Conservation (phyloP, 2,113 vertebrate genomes). For the Lampris megalopsis region DNA sequence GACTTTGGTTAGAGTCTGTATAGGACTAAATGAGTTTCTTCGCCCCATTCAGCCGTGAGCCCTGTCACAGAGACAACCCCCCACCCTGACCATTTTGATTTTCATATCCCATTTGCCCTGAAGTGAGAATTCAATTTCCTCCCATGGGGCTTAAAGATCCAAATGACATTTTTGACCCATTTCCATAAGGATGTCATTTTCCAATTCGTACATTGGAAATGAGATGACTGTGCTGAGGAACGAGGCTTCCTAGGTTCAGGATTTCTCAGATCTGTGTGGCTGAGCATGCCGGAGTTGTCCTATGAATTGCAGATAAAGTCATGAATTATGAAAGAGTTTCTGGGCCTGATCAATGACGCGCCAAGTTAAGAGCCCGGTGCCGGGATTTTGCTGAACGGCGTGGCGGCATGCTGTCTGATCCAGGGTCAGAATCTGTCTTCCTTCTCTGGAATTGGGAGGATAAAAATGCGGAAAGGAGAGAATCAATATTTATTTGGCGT, state of each 20-base stretch:
- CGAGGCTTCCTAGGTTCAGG: slow-evolving; percentile 40
- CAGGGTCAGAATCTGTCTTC: slow-evolving; percentile 41
- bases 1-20: slow-evolving; percentile 45
- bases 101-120: slow-evolving; percentile 70
- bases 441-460: slow-evolving; percentile 32
- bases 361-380: slow-evolving; percentile 1
- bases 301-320: slow-evolving; percentile 73
- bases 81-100: slow-evolving; percentile 51
- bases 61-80: slow-evolving; percentile 32
- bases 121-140: slow-evolving; percentile 71
- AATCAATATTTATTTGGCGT: slow-evolving; percentile 75
- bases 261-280: slow-evolving; percentile 45
- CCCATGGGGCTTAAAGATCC: slow-evolving; percentile 65
- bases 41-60: slow-evolving; percentile 11
- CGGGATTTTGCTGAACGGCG: not conserved
- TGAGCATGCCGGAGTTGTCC: slow-evolving; percentile 34
- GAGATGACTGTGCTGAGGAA: slow-evolving; percentile 19
- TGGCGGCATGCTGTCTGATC: slow-evolving; percentile 40
- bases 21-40: slow-evolving; percentile 47
- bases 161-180: slow-evolving; percentile 72
- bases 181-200: slow-evolving; percentile 72
- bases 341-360: slow-evolving; percentile 53
- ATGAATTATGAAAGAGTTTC: slow-evolving; percentile 74
- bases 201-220: slow-evolving; percentile 58
- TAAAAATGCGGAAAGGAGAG: slow-evolving; percentile 59